Conservation (phyloP, 2,888 invertebrate genomes). For the Chaitophorus viminalis region DNA sequence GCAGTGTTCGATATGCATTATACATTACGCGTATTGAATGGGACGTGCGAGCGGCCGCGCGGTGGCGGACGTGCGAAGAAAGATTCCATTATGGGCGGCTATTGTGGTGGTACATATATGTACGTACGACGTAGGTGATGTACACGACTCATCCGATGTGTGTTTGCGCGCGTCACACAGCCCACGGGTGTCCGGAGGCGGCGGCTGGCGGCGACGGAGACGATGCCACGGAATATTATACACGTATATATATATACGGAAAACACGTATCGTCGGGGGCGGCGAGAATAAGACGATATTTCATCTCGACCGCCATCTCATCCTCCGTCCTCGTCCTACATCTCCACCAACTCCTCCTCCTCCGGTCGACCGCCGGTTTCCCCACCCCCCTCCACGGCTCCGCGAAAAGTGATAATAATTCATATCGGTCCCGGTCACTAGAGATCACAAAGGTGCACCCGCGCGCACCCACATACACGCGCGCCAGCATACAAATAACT, state of each 20-base stretch:
- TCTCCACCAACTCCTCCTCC: too few species aligned
- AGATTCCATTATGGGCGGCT: slow-evolving; percentile 51
- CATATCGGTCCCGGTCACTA: slow-evolving; percentile 61
- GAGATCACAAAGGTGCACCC: slow-evolving; percentile 58
- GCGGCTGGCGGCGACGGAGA: too few species aligned
- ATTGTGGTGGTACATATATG: neutral
- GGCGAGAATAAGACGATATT: slow-evolving; percentile 55
- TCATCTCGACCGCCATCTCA: slow-evolving; percentile 42
- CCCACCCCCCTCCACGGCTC: neutral
- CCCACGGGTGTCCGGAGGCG: too few species aligned
- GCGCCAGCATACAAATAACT: slow-evolving; percentile 22
- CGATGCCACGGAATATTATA: neutral
- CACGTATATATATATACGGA: slow-evolving; percentile 7
- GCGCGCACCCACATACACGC: neutral
- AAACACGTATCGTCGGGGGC: slow-evolving; percentile 22
- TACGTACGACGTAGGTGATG: neutral
- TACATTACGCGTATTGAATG: slow-evolving; percentile 57
- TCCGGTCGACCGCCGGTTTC: neutral
- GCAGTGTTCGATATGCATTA: slow-evolving; percentile 28
- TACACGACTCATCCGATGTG: neutral
- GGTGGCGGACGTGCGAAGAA: slow-evolving; percentile 55
- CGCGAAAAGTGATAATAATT: slow-evolving; percentile 61
- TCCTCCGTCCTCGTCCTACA: neutral
- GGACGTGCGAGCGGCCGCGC: slow-evolving; percentile 49
- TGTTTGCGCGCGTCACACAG: slow-evolving; percentile 17